These are phyloP conservation scores for Omphaloscelis lunosa DNA, from an alignment of 2,888 invertebrate genomes.

Conservation along the genomic window DNA sequence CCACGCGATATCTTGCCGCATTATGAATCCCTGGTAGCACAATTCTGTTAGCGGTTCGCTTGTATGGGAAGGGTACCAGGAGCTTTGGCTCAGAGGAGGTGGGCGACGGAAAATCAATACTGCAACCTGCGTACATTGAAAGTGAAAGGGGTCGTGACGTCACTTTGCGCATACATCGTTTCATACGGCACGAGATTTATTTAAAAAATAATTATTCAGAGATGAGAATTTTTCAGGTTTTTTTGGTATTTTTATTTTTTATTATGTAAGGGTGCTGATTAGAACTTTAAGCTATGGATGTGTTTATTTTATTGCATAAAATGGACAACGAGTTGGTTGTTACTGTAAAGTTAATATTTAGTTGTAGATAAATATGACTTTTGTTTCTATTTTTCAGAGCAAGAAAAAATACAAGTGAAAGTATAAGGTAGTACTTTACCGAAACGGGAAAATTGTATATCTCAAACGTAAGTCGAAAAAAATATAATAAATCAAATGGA, in stretches of 20 bases:
- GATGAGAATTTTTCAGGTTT: too few species aligned
- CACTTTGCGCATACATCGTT: constrained; percentile 10
- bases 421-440: neutral
- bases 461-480: too few species aligned
- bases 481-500: too few species aligned
- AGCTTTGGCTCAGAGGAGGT: neutral
- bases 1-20: neutral
- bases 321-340: neutral
- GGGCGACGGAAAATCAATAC: constrained; percentile 36
- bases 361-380: neutral
- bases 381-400: neutral
- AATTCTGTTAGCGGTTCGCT: neutral
- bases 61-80: constrained; percentile 15
- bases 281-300: neutral
- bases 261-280: neutral
- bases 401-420: neutral
- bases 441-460: neutral
- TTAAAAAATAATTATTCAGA: too few species aligned
- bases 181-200: constrained; percentile 40
- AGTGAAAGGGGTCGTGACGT: constrained; percentile 36
- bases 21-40: constrained; percentile 17
- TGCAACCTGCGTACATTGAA: constrained; percentile 37
- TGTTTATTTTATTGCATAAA: neutral
- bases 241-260: too few species aligned
- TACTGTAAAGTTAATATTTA: neutral